These are phyloP conservation scores for Orthosia incerta DNA, from an alignment of 2,888 invertebrate genomes.

Conservation along the genomic window DNA sequence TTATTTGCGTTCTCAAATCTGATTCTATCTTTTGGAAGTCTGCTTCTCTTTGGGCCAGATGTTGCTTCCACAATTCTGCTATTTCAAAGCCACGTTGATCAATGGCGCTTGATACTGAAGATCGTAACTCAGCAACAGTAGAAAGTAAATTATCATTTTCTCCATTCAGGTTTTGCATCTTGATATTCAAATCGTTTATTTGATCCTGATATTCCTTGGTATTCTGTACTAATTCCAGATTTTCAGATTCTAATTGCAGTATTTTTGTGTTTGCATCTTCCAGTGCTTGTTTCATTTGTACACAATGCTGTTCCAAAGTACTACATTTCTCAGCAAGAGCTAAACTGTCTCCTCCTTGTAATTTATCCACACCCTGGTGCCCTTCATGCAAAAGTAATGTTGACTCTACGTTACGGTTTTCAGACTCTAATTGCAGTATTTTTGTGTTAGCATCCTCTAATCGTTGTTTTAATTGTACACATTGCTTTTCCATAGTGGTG, in stretches of 20 bases:
- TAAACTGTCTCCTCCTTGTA: constrained; percentile 60
- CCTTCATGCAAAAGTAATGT: constrained; percentile 68
- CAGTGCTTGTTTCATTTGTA: constrained; percentile 73
- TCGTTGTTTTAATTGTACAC: constrained; percentile 72
- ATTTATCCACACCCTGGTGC: constrained; percentile 56
- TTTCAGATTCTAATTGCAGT: constrained; percentile 75
- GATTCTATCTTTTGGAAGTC: constrained; percentile 91
- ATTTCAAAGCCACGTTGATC: constrained; percentile 93
- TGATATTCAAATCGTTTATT: constrained; percentile 79
- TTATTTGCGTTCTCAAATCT: constrained; percentile 88
- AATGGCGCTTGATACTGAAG: constrained; percentile 89
- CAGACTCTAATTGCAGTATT: constrained; percentile 76
- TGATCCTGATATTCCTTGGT: constrained; percentile 71
- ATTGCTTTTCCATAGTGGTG: constrained; percentile 76
- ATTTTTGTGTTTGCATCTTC: constrained; percentile 85
- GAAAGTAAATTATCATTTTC: constrained; percentile 87
- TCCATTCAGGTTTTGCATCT: constrained; percentile 81
- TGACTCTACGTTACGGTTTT: constrained; percentile 52
- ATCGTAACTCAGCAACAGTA: constrained; percentile 86
- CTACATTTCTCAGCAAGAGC: constrained; percentile 73
- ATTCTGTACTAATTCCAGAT: constrained; percentile 70
- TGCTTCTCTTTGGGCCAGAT: constrained; percentile 92
- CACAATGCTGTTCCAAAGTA: constrained; percentile 77
- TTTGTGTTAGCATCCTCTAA: constrained; percentile 84
- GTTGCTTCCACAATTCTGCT: constrained; percentile 93